Evolutionary conservation across 2,888 invertebrate genomes (phyloP), one percentile per base, ranked within the genome.

Genomic region (Baronia brevicornis): DNA sequence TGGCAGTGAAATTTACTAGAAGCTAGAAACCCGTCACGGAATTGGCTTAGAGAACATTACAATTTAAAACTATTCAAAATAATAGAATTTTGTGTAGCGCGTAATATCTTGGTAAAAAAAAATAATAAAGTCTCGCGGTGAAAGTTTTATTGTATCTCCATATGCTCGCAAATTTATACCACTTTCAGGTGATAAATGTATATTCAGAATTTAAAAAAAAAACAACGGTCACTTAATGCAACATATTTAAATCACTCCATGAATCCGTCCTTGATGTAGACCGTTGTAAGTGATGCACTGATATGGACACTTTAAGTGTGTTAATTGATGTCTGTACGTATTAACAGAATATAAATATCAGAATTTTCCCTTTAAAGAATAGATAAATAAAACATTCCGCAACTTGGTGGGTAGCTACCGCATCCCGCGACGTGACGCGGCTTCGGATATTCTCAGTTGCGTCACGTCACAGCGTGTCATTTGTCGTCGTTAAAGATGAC

Each of bases 401-500:
- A 24, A 28, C 30, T 21, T 23, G 8, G 36, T 36, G 32, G 36
- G 37, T 31, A 28, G 36, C 36, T 31, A 31, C 36, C 28, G 33
- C 6, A 17, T 27, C 26, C 30, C 33, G 29, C 27, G 28, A 12
- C 33, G 43, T 45, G 45, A 49, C 46, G 45, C 35, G 31, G 36
- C 43, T 29, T 33, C 39, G 36, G 51, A 51, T 54, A 50, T 52
- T 53, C 51, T 48, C 49, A 51, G 46, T 46, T 50, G 46, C 52
- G 56, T 54, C 58, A 51, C 57, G 66, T 68, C 64, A 64, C 62
- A 60, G 63, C 66, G 59, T 67, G 73, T 79, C 79, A 79, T 84
- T 80, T 80, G 80, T 82, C 84, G 80, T 84, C 80, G 71, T 80
- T 84, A 84, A 70, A 66, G 74, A 84, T 82, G 84, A 82, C 78